Evolutionary conservation across 2,888 invertebrate genomes (phyloP), one percentile per base, ranked within the genome.

Genomic region (Cataglyphis altisquamis): DNA sequence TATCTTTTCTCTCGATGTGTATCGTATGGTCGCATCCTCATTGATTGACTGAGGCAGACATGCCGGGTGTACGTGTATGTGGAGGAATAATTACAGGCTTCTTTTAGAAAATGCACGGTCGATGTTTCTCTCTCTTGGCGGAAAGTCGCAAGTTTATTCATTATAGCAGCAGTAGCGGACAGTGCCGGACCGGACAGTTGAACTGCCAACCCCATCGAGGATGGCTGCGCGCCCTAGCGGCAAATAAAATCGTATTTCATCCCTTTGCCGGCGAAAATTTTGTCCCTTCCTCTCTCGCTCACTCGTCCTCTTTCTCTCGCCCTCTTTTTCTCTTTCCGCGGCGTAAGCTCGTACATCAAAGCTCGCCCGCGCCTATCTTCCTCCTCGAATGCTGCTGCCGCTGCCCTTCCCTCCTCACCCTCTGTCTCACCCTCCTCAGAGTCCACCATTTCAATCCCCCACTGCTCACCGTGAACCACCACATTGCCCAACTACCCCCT

Each of bases 231-330:
- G 90, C 91, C 90, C 90, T 88, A 90, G 91, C 91, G 90, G 93
- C 93, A 93, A 94, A 94, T 94, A 94, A 94, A 94, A 94, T 94
- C 93, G 93, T 94, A 94, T 94, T 94, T 94, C 92, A 94, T 94
- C 93, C 93, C 92, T 93, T 93, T 92, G 93, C 93, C 91, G 90
- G 92, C 89, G 90, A 93, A 94, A 93, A 94, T 93, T 87, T 92
- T 91, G 90, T 92, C 93, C 91, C 91, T 91, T 90, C 84, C 87
- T 89, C 90, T 89, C 91, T 90, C 90, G 89, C 90, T 29, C 29
- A 73, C 86, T 88, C 88, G 84, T 86, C 36, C 67, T 74, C 78
- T 91, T 89, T 89, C 89, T 83, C 85, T 78, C 84, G 77, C 67
- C 68, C 39, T 84, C 86, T 86, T 83, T 88, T 87, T 88, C 89